phyloP scores from a whole-genome alignment of 2,113 vertebrate species.

The Pterocles gutturalis region DNA sequence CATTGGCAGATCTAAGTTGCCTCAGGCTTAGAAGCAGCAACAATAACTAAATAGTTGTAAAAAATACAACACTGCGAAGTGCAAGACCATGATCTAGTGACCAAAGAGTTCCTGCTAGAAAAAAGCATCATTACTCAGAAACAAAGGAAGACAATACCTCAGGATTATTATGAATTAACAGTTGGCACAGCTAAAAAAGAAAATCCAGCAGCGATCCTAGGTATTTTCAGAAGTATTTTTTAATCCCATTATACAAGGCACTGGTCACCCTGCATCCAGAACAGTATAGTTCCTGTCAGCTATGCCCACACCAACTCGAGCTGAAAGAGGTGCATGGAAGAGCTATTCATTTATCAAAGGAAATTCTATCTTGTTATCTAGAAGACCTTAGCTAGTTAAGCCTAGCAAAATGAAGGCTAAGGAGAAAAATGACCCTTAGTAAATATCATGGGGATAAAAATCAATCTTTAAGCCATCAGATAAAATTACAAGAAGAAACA shows the following conservation, averaged over 20 bases:
- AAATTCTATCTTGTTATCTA: not conserved
- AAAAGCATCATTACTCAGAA: not conserved
- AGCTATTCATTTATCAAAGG: not conserved
- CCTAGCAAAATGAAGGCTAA: constrained; percentile 13
- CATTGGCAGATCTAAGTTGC: not conserved
- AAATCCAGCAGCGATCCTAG: not conserved
- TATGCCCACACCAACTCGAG: not conserved
- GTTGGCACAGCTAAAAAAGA: not conserved
- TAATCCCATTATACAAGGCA: not conserved
- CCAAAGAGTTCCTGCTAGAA: not conserved
- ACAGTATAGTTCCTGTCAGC: not conserved
- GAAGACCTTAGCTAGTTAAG: constrained; percentile 5
- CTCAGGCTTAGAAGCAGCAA: not conserved
- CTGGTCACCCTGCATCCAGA: not conserved
- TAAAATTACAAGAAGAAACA: not conserved
- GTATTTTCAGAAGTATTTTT: not conserved
- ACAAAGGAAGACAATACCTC: not conserved
- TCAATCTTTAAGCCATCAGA: not conserved
- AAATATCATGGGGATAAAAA: constrained; percentile 14
- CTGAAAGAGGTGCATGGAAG: not conserved
- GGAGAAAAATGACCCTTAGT: not conserved
- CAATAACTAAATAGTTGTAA: not conserved
- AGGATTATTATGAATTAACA: not conserved
- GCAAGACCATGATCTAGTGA: not conserved
- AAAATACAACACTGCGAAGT: not conserved